phyloP scores from a whole-genome alignment of 37 sponge, comb jelly and placozoan species.

The Bolinopsis microptera region DNA sequence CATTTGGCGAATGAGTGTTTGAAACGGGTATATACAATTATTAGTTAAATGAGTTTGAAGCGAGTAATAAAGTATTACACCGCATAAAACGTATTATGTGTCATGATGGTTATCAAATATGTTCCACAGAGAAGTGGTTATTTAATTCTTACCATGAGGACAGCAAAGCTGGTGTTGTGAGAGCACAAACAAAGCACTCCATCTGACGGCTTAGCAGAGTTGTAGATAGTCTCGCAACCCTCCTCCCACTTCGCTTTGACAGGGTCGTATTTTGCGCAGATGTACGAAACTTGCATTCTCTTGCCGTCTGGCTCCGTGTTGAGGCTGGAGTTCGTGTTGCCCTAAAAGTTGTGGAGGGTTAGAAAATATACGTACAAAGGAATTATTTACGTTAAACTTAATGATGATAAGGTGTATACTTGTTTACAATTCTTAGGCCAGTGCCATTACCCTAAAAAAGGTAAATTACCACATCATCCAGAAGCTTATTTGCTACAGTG shows the following conservation, averaged over 20 bases:
- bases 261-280: neutral
- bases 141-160: slow-evolving; percentile 50
- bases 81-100: too few relatives aligned
- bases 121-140: too few relatives aligned
- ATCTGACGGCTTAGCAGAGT: neutral
- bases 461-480: too few relatives aligned
- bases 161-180: slow-evolving; percentile 63
- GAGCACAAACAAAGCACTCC: slow-evolving; percentile 45
- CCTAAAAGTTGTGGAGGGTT: neutral
- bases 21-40: neutral
- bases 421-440: too few relatives aligned
- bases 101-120: too few relatives aligned
- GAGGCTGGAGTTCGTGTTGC: neutral
- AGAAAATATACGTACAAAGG: too few relatives aligned
- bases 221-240: slow-evolving; percentile 24
- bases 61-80: too few relatives aligned
- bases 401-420: too few relatives aligned
- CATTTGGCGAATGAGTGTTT: neutral
- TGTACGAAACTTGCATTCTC: slow-evolving; percentile 1
- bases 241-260: neutral
- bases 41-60: too few relatives aligned
- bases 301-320: neutral
- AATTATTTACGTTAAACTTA: too few relatives aligned
- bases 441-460: too few relatives aligned
- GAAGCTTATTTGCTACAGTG: too few relatives aligned